Base-by-base conservation (phyloP, 1,140 invertebrate species). In the Homarus americanus region DNA sequence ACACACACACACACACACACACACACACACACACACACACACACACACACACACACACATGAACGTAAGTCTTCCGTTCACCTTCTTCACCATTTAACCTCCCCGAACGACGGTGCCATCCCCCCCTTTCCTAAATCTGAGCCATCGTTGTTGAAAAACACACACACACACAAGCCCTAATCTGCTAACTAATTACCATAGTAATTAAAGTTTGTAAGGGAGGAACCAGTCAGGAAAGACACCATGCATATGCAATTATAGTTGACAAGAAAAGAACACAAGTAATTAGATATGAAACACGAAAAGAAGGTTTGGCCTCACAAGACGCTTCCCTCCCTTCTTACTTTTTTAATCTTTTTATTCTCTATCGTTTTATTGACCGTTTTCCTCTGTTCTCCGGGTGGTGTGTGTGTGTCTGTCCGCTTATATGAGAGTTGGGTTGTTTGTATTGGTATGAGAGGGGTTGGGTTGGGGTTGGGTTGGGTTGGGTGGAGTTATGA, bases 1-100 rank as follows among this genome's bases (percentile, higher is more conserved):
- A 80, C 78, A 80, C 78, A 80, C 78, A 80, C 41, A 80, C 78
- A 80, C 41, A 80, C 78, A 80, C 78, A 80, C 78, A 80, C 78
- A 80, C 78, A 80, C 78, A 80, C 78, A 80, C 78, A 80, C 41
- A 80, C 78, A 80, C 41, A 80, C 78, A 80, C 78, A 80, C 78
- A 44, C 78, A 49, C 44, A 49, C 44, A 10, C 44, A 9, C 44
- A 10, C 44, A 10, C 44, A 49, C 44, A n/a, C n/a, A n/a, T n/a
- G n/a, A n/a, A n/a, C n/a, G n/a, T n/a, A n/a, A n/a, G n/a, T 17
- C 44, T 49, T 49, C 44, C 44, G 9, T 17, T 17, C 44, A 10
- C 44, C 44, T 17, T 49, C 44, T 49, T 49, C 12, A 5, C 53
- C 53, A 10, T 24, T 24, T 63, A 24, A 10, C 53, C 66, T 34